These are phyloP conservation scores for Cottoperca gobio DNA, from an alignment of 2,797 vertebrate species.

Conservation along the genomic window DNA sequence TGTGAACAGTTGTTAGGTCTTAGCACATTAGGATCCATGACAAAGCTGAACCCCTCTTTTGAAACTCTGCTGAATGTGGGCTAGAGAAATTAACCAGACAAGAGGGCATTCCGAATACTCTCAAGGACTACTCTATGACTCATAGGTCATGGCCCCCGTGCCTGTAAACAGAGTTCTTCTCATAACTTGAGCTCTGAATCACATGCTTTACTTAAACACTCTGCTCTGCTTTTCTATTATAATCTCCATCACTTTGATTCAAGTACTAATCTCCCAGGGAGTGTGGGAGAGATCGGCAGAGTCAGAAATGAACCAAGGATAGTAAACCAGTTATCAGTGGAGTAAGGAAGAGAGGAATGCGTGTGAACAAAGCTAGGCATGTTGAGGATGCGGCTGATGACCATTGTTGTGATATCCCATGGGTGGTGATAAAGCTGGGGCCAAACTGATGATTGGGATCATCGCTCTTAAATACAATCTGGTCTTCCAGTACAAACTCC, in stretches of 20 bases:
- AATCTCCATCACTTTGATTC: conserved; percentile 41
- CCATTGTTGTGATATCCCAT: conserved; percentile 10
- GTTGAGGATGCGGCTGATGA: conserved; percentile 16
- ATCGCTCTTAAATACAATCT: conserved; percentile 19
- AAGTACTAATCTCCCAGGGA: conserved; percentile 41
- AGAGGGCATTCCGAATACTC: conserved; percentile 51
- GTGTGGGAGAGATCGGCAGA: conserved; percentile 22
- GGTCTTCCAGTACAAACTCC: conserved; percentile 7
- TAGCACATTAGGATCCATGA: conserved; percentile 41
- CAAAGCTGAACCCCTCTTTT: conserved; percentile 4
- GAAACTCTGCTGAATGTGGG: conserved; percentile 21
- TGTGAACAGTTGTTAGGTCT: conserved; percentile 56
- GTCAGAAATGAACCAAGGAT: conserved; percentile 18
- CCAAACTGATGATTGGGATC: conserved; percentile 13
- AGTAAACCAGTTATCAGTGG: conserved; percentile 13
- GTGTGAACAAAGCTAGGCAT: conserved; percentile 20
- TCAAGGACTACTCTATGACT: conserved; percentile 68
- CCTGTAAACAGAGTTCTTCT: conserved; percentile 77
- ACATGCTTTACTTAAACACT: conserved; percentile 33
- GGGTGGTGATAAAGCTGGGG: conserved; percentile 10
- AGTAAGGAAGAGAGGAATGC: conserved; percentile 5
- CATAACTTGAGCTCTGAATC: conserved; percentile 67
- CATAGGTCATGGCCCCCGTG: conserved; percentile 67
- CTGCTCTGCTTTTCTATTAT: conserved; percentile 16
- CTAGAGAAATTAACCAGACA: conserved; percentile 23